These are phyloP conservation scores for Monarcha castaneiventris DNA, from an alignment of 2,113 vertebrate species.

Conservation along the genomic window DNA sequence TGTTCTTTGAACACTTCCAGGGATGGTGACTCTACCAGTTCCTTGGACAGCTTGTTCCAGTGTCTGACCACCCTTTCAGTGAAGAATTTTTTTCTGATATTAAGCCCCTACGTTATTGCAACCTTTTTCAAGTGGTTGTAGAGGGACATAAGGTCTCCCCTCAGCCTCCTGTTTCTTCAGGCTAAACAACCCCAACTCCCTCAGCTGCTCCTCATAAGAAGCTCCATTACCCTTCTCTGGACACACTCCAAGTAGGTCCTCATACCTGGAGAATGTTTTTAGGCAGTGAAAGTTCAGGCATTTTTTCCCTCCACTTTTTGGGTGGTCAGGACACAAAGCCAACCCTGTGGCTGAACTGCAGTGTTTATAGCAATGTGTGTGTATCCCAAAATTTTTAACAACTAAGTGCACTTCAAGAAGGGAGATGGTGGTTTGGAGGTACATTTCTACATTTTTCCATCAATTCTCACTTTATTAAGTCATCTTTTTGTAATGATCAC, in stretches of 20 bases:
- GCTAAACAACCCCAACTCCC: not conserved
- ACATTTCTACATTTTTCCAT: not conserved
- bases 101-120: no score
- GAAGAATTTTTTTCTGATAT: not conserved
- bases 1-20: not conserved
- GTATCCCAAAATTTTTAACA: not conserved
- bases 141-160: not conserved
- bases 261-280: not conserved
- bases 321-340: not conserved
- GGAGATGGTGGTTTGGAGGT: not conserved
- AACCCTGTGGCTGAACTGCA: not conserved
- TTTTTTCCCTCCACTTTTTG: not conserved
- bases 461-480: not conserved
- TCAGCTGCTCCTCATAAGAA: not conserved
- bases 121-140: not conserved
- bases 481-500: not conserved
- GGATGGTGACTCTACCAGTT: no score
- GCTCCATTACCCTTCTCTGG: not conserved
- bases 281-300: not conserved
- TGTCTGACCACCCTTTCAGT: not conserved
- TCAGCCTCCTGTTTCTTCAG: not conserved
- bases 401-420: not conserved
- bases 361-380: fast-evolving
- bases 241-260: not conserved
- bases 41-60: not conserved